phyloP scores from a whole-genome alignment of 2,113 vertebrate genomes.

The Cyanoramphus novaezelandiae region DNA sequence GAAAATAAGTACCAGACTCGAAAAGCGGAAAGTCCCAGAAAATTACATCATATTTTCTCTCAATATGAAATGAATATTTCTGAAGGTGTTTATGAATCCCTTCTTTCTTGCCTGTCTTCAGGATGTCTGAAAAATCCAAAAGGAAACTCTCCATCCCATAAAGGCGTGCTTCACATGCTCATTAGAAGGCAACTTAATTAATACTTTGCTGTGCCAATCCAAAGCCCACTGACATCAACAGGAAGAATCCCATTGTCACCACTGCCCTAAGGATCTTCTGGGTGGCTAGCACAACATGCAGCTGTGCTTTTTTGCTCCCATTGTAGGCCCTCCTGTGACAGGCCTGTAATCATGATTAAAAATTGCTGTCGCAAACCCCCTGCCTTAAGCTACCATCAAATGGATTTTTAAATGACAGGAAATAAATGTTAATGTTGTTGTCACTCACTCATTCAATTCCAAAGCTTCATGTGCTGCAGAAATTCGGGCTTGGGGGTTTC shows the following conservation, averaged over 20 bases:
- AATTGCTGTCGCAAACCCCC: neutral
- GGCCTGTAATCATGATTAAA: neutral
- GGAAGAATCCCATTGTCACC: neutral
- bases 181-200: slow-evolving; percentile 9
- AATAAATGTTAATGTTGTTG: slow-evolving; percentile 5
- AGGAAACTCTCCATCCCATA: neutral
- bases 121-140: neutral
- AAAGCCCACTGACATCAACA: neutral
- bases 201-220: neutral
- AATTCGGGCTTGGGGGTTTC: slow-evolving; percentile 97
- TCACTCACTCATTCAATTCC: slow-evolving; percentile 95
- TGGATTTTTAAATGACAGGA: slow-evolving; percentile 1
- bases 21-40: neutral
- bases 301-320: neutral
- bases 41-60: neutral
- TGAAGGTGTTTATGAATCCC: neutral
- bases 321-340: neutral
- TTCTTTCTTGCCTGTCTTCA: neutral
- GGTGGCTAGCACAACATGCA: neutral
- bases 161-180: neutral
- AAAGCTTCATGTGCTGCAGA: slow-evolving; percentile 97
- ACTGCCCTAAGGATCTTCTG: neutral
- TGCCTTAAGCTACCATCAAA: neutral
- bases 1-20: neutral
- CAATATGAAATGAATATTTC: neutral